These are phyloP conservation scores for Aleiodes sp. DNA, from an alignment of 1,140 invertebrate species.

Conservation along the genomic window DNA sequence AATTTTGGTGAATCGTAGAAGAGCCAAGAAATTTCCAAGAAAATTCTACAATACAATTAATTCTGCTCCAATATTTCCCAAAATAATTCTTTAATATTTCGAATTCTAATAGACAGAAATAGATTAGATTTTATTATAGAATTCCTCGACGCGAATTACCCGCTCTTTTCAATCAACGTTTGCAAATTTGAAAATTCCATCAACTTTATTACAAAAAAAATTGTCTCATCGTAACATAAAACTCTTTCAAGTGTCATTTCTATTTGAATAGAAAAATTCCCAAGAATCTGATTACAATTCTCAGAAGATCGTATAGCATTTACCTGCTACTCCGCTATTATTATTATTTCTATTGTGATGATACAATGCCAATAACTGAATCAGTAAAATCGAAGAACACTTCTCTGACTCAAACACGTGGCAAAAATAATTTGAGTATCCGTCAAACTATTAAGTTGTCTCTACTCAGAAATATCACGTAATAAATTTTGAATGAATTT, in stretches of 20 bases:
- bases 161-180: too few relatives aligned
- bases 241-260: too few relatives aligned
- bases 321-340: not conserved
- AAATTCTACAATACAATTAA: too few relatives aligned
- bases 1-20: too few relatives aligned
- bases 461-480: not conserved
- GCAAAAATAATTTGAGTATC: not conserved
- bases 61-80: too few relatives aligned
- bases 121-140: too few relatives aligned
- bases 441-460: not conserved
- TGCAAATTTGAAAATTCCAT: too few relatives aligned
- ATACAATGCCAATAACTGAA: slow-evolving; percentile 1
- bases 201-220: not conserved
- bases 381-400: slow-evolving; percentile 3
- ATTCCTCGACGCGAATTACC: too few relatives aligned
- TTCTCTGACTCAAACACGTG: not conserved
- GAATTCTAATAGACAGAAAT: too few relatives aligned
- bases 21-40: too few relatives aligned
- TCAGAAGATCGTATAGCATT: not conserved
- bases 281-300: not conserved
- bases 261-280: not conserved
- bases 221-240: too few relatives aligned
- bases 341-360: not conserved
- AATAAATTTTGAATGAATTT: not conserved
- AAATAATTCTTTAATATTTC: too few relatives aligned